Base-by-base conservation (phyloP, 2,113 vertebrate genomes). In the Ranitomeya variabilis region DNA sequence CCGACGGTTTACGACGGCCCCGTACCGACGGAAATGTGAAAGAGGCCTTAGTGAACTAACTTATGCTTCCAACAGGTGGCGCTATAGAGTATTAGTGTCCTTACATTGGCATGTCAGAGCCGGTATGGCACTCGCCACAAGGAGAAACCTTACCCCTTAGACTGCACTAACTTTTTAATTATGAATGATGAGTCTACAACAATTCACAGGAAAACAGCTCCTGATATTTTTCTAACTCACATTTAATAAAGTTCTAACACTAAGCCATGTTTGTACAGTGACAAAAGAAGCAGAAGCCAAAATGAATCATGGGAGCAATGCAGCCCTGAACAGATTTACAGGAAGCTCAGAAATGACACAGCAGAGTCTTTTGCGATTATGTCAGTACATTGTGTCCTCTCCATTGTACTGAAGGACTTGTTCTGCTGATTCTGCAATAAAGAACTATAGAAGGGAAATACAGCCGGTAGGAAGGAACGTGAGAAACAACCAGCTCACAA, bases 311-410 rank as follows among this genome's bases (percentile, higher is more conserved):
- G 26, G 19, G 19, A 15, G 21, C 14, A n/a, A 52, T 16, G 37
- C 19, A 67, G 19, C 12, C 37, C 62, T 15, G 81, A 13, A 69
- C 23, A 54, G 81, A 83, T 67, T 69, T 67, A 83, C 62, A 26
- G 13, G 11, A 51, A 54, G 81, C 62, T 54, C 7, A 23, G 26
- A 66, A 83, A 66, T 67, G 81, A 83, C 81, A 83, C 67, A 83
- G 45, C 78, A 80, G 21, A 51, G 81, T 15, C 31, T n/a, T n/a
- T 67, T n/a, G 51, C 19, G 26, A 83, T 67, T 52, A 69, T 54
- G 62, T 12, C 81, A 69, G 80, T 6, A 67, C 81, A 83, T 83
- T 83, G 81, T 83, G 64, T 83, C 81, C 81, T 52, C 62, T 67
- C 52, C 45, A 51, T 62, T 69, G 62, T 67, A 69, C 16, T 54